Evolutionary conservation across 2,888 invertebrate genomes (phyloP).

Genomic region (Leptodirus hochenwartii): DNA sequence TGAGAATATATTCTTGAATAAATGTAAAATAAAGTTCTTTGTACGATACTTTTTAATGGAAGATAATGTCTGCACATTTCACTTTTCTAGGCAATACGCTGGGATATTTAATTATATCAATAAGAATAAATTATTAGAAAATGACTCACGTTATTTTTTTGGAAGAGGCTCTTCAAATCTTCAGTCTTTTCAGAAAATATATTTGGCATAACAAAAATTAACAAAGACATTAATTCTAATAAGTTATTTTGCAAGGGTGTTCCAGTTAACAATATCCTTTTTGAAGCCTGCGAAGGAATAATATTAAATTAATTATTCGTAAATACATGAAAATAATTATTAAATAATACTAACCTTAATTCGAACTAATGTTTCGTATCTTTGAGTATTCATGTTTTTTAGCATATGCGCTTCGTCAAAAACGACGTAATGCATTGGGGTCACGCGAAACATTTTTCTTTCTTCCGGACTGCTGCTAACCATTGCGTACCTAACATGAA

Average conservation of each 20-base stretch:
- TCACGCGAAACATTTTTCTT: conserved; percentile 78
- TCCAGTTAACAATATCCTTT: conserved; percentile 79
- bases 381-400: conserved; percentile 88
- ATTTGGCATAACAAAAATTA: conserved; percentile 93
- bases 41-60: neutral
- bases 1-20: neutral
- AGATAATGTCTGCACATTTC: no score
- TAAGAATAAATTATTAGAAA: neutral
- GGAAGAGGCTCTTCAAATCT: conserved; percentile 74
- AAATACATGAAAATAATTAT: conserved; percentile 3
- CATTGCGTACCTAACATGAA: conserved; percentile 44
- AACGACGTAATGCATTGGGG: conserved; percentile 77
- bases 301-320: conserved; percentile 1
- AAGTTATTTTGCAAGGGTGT: conserved; percentile 95
- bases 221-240: conserved; percentile 83
- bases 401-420: conserved; percentile 98
- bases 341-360: conserved; percentile 34
- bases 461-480: conserved; percentile 76
- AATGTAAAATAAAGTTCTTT: conserved; percentile 1
- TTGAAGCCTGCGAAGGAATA: conserved; percentile 43
- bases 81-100: neutral
- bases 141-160: conserved; percentile 45
- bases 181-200: conserved; percentile 79
- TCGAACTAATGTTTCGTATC: conserved; percentile 75
- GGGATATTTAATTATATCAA: neutral